Percentiles rank a stretch among this genome's conserved stretches.
Evolutionary conservation across 1,140 invertebrate genomes (phyloP).

Genomic region (Zaprionus nigranus): DNA sequence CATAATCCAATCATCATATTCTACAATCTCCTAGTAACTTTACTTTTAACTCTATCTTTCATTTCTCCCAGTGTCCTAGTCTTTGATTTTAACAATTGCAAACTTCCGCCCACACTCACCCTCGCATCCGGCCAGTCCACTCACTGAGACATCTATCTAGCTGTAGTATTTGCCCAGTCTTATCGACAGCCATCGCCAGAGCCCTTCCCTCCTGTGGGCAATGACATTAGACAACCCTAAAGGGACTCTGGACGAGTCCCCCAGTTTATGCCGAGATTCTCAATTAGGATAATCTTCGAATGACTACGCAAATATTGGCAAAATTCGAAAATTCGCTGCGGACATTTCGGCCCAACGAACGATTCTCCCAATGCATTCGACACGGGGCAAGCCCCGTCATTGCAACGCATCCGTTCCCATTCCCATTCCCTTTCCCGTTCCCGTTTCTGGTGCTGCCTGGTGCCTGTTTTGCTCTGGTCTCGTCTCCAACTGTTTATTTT

Average conservation of each 20-base stretch:
- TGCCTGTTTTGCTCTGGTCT: not conserved
- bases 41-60: not conserved
- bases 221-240: conserved; percentile 29
- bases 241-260: conserved; percentile 3
- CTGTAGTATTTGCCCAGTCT: conserved; percentile 37
- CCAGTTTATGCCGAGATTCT: conserved; percentile 67
- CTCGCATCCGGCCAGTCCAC: not conserved
- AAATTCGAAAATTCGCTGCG: conserved; percentile 78
- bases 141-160: conserved; percentile 20
- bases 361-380: conserved; percentile 49
- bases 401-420: conserved; percentile 16
- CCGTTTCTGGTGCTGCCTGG: not conserved
- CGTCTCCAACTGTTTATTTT: conserved; percentile 25
- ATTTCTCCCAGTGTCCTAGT: conserved; percentile 40
- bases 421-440: not conserved
- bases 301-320: conserved; percentile 83
- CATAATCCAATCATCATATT: too few relatives aligned
- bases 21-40: too few relatives aligned
- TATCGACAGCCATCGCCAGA: conserved; percentile 22
- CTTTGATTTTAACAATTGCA: conserved; percentile 54
- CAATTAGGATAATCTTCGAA: conserved; percentile 83
- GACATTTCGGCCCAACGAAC: conserved; percentile 27
- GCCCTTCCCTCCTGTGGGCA: conserved; percentile 16
- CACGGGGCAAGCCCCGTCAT: conserved; percentile 43
- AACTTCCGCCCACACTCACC: conserved; percentile 37